Base-by-base conservation (phyloP, 2,797 vertebrate genomes). In the Aeoliscus strigatus region DNA sequence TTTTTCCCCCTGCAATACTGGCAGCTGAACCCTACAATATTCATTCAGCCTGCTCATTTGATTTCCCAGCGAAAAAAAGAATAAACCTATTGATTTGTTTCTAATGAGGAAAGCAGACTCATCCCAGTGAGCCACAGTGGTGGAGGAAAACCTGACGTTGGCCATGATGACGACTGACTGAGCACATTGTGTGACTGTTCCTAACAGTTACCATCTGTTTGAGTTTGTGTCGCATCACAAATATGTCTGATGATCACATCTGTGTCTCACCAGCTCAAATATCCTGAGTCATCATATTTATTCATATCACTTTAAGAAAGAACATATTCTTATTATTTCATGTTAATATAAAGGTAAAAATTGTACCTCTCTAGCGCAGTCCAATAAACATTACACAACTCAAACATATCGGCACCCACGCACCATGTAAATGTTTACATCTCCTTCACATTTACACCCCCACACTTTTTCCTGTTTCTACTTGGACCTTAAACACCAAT, bases 171-270 rank as follows among this genome's bases (percentile, higher is more conserved):
- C 45, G 16, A 47, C 23, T 23, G 8, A 1, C 28, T 27, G 16
- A 13, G n/a, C 18, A 21, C 18, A 16, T 67, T 67, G 38, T 17
- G 11, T 44, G 57, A 73, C 23, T 36, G 17, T 0, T 25, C 44
- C 10, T 50, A 75, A 66, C 42, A 33, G 17, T 38, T 54, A 53
- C 54, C 67, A 75, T 74, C 51, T 74, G 67, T 43, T 6, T 17
- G 31, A 27, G 9, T 32, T 35, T 16, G 14, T 54, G 62, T 21
- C 42, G 24, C 8, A 64, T 21, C 42, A 27, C 8, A 53, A 58
- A 31, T 2, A 37, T 35, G 25, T 35, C n/a, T n/a, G 14, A 5
- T 2, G n/a, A 14, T 10, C 17, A 21, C 18, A 21, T n/a, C n/a
- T n/a, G 24, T 36, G 13, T 52, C 6, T 30, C n/a, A n/a, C n/a